These are phyloP conservation scores for Halocaridina rubra DNA, from an alignment of 2,888 invertebrate genomes.

Conservation along the genomic window DNA sequence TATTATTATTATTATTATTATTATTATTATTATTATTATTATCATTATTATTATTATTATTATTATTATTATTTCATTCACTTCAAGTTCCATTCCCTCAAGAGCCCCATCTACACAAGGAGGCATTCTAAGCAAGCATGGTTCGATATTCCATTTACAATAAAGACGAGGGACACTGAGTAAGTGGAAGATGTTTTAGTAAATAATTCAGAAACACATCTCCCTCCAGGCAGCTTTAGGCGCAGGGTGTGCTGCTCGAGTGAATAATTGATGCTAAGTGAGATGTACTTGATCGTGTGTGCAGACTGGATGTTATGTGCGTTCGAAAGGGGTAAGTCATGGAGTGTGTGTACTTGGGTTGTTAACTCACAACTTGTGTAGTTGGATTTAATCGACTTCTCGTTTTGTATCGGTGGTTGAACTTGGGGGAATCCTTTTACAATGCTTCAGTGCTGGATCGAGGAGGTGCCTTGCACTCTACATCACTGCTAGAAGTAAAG, in stretches of 20 bases:
- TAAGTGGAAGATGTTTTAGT: background rate
- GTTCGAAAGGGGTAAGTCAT: background rate
- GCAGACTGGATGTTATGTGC: background rate
- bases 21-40: too few species aligned
- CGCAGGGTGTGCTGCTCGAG: background rate
- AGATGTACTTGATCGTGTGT: background rate
- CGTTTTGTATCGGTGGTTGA: too few species aligned
- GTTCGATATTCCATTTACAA: background rate
- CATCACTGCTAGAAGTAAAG: too few species aligned
- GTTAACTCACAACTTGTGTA: background rate
- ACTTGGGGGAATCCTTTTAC: too few species aligned
- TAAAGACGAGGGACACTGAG: background rate
- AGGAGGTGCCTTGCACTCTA: too few species aligned
- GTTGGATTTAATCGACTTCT: background rate
- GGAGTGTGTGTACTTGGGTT: background rate
- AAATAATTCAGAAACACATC: background rate
- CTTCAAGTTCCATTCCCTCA: too few species aligned
- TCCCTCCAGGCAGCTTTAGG: background rate
- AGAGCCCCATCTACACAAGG: too few species aligned
- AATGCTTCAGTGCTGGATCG: too few species aligned
- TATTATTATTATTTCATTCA: too few species aligned
- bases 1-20: too few species aligned
- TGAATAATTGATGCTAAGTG: background rate
- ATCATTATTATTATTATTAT: too few species aligned
- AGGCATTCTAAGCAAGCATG: background rate